Evolutionary conservation across 2,888 invertebrate species (phyloP), one percentile per base, ranked within the genome.

Genomic region (Drosophila algonquin): DNA sequence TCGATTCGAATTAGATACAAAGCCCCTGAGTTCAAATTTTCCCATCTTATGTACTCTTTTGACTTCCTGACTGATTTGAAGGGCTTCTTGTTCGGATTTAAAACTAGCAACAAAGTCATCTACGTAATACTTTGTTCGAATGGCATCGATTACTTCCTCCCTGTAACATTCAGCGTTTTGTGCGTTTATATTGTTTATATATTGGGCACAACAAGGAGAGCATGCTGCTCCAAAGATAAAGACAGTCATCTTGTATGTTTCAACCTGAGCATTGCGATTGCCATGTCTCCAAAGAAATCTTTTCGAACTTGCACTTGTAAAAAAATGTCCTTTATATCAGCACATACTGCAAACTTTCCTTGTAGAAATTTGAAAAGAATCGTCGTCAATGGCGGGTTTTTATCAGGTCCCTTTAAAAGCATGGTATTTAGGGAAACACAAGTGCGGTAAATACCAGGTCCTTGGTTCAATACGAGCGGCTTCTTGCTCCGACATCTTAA

Each of bases 201-300:
- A 54, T 35, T 21, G 62, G 4, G 62, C 58, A 50, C 62, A 68
- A 58, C 48, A 63, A 14, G 60, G 65, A 1, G 60, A 67, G n/a
- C 62, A 55, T 32, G 45, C 46, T 12, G 47, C 58, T 45, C 61
- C 59, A 40, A 55, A 55, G 32, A 48, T 56, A 21, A 21, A 1
- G 3, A 21, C 21, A 21, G 21, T 21, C 21, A 21, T 21, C 21
- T 21, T 21, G 21, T 21, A 21, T 21, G 21, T 21, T 21, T 21
- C 21, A 21, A 21, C 21, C 21, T 21, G 21, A 21, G 21, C 3
- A 21, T 21, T 21, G 3, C 0, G 21, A 47, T n/a, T n/a, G n/a
- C n/a, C n/a, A n/a, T n/a, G n/a, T n/a, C n/a, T n/a, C n/a, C n/a
- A n/a, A n/a, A n/a, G n/a, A n/a, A n/a, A n/a, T n/a, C n/a, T n/a